Evolutionary conservation across 1,140 invertebrate genomes (phyloP).

Genomic region (Drosophila lacertosa): DNA sequence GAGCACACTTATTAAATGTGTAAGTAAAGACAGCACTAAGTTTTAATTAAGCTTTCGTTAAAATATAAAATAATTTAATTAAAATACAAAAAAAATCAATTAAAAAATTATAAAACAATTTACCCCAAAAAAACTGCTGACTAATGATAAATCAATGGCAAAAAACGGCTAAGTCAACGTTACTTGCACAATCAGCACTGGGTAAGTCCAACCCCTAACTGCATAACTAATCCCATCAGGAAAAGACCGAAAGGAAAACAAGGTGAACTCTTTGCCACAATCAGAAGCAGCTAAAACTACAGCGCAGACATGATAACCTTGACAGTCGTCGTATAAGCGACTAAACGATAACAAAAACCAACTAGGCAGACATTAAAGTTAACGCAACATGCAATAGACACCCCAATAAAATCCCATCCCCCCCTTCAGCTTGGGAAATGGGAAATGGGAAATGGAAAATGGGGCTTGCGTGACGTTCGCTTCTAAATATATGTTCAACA

Average conservation of each 20-base stretch:
- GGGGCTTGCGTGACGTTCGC: constrained; percentile 60
- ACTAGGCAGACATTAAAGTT: constrained; percentile 47
- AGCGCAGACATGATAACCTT: constrained; percentile 63
- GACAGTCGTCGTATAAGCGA: constrained; percentile 61
- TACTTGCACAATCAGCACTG: constrained; percentile 1
- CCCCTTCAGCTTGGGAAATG: not conserved
- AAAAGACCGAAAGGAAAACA: not conserved
- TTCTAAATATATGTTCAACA: constrained; percentile 73
- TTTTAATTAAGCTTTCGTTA: too few relatives aligned
- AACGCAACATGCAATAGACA: constrained; percentile 41
- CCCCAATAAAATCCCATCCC: constrained; percentile 3
- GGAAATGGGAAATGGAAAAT: not conserved
- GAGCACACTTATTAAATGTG: too few relatives aligned
- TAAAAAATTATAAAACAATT: too few relatives aligned
- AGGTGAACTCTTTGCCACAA: constrained; percentile 13
- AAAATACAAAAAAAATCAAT: too few relatives aligned
- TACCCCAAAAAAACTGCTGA: too few relatives aligned
- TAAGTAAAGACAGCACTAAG: too few relatives aligned
- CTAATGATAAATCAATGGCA: not conserved
- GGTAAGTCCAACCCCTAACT: not conserved
- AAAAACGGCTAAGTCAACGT: not conserved
- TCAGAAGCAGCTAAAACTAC: not conserved
- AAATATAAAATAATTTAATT: too few relatives aligned
- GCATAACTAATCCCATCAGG: constrained; percentile 12
- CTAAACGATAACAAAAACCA: constrained; percentile 44